Evolutionary conservation across 2,888 invertebrate genomes (phyloP), one percentile per base, ranked within the genome.

Genomic region (Phrixothrix hirtus): DNA sequence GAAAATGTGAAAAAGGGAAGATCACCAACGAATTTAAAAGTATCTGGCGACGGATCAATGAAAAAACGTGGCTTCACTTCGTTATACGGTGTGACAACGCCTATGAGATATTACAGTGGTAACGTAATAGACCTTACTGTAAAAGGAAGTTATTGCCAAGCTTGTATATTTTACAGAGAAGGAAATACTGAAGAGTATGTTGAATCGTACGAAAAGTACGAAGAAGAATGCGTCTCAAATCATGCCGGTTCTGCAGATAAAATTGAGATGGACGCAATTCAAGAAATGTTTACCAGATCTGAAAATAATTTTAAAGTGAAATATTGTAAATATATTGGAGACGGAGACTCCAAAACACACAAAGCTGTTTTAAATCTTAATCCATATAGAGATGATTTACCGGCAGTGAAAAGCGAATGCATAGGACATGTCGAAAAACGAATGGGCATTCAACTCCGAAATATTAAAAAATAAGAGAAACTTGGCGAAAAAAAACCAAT

Each of bases 31-130:
- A 34, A 58, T 56, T 62, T 64, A 31, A 62, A 59, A 53, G 59
- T 64, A 30, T 65, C 60, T 12, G 63, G 62, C 35, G 64, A 66
- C 58, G 61, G 59, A 37, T 55, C 60, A 1, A 62, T 61, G 61
- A 60, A 63, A 14, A 62, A 62, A 36, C n/a, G 59, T 6, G 61
- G 59, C n/a, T 61, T 56, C 36, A 55, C 14, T 21, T 63, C 61
- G 6, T 39, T 65, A 31, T 64, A 42, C 49, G 61, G 63, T 9
- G 56, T 60, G 13, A 49, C 56, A 35, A 56, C 58, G 11, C 54
- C 56, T 31, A 45, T 48, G 10, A 56, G 48, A 30, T 45, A 58
- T 43, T 58, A 48, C 35, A 27, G 16, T 37, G 51, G 55, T 4
- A 59, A 60, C 57, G 51, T 59, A 9, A 37, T 61, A 26, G 59